These are phyloP conservation scores for Lamellibrachia luymesi DNA, from an alignment of 1,140 invertebrate species.

Conservation along the genomic window DNA sequence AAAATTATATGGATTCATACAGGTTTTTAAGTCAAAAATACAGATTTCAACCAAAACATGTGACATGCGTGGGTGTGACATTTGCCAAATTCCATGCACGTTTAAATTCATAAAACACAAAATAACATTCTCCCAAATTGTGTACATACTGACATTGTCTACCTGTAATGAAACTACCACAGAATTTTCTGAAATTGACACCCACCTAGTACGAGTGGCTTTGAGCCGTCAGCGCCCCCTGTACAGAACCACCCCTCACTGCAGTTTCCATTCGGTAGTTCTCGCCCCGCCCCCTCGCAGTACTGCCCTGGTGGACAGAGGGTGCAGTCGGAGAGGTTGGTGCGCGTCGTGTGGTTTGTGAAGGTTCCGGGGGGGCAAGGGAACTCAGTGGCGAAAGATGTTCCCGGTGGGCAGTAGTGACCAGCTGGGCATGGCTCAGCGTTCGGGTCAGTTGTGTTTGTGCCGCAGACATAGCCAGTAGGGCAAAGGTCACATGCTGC, in stretches of 20 bases:
- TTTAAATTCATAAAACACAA: neutral
- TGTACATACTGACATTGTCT: neutral
- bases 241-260: constrained; percentile 51
- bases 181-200: neutral
- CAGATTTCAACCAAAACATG: no score
- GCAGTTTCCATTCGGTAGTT: constrained; percentile 39
- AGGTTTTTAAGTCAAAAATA: no score
- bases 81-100: no score
- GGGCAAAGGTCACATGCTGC: constrained; percentile 41
- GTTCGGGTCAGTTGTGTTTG: constrained; percentile 40
- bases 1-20: no score
- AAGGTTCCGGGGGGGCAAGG: constrained; percentile 46
- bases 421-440: constrained; percentile 17
- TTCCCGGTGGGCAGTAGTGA: constrained; percentile 33
- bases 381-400: constrained; percentile 39
- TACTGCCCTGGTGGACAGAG: constrained; percentile 46
- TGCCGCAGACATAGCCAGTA: constrained; percentile 43
- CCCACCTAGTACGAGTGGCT: constrained; percentile 46
- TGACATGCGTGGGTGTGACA: no score
- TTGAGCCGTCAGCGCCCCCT: constrained; percentile 38
- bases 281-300: constrained; percentile 39
- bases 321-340: constrained; percentile 36
- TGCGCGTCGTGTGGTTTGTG: constrained; percentile 35
- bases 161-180: neutral
- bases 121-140: neutral